These are phyloP conservation scores for Sesia apiformis DNA, from an alignment of 2,888 invertebrate species.

Conservation along the genomic window DNA sequence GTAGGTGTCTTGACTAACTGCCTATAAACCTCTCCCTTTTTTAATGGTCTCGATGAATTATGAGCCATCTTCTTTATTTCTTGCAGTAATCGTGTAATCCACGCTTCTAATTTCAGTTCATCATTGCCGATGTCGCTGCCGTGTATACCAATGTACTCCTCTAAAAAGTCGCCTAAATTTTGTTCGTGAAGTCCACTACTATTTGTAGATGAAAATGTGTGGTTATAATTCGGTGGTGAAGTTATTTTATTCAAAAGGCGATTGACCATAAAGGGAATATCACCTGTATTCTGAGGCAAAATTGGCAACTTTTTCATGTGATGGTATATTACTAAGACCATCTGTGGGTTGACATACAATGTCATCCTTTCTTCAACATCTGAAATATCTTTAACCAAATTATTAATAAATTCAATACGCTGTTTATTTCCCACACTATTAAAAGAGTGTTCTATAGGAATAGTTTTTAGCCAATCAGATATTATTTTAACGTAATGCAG, in stretches of 20 bases:
- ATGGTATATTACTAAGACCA: constrained; percentile 26
- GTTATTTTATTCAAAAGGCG: neutral
- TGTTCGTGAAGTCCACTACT: constrained; percentile 17
- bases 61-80: constrained; percentile 30
- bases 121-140: constrained; percentile 31
- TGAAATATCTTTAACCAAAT: constrained; percentile 33
- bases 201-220: constrained; percentile 4
- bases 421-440: constrained; percentile 25
- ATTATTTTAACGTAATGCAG: constrained; percentile 37
- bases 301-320: constrained; percentile 23
- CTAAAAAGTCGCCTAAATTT: constrained; percentile 33
- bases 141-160: constrained; percentile 30
- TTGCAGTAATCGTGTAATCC: constrained; percentile 29
- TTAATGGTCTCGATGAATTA: constrained; percentile 12
- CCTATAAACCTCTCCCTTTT: constrained; percentile 24
- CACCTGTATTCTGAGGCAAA: constrained; percentile 13
- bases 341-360: constrained; percentile 16
- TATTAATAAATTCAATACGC: constrained; percentile 31
- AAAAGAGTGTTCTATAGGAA: constrained; percentile 28
- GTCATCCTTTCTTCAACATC: constrained; percentile 28
- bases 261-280: constrained; percentile 17
- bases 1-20: constrained; percentile 20
- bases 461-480: constrained; percentile 43
- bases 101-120: constrained; percentile 34
- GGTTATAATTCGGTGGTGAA: neutral